Percentiles rank a stretch among this genome's conserved stretches.
Evolutionary conservation across 2,113 vertebrate genomes (phyloP).

Genomic region (Hypomesus transpacificus): DNA sequence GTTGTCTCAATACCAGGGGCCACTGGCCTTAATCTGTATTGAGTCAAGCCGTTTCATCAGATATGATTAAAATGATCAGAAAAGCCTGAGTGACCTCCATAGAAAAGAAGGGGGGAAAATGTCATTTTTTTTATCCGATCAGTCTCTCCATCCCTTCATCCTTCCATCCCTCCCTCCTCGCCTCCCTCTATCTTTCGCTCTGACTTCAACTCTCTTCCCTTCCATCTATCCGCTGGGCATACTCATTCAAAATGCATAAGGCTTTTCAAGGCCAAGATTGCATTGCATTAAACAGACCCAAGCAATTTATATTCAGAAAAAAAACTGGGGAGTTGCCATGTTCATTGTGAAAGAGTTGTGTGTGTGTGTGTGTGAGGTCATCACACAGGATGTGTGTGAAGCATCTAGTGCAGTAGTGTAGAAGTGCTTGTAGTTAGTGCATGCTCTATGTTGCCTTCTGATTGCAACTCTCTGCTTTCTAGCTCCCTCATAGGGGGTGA

Average conservation of each 20-base stretch:
- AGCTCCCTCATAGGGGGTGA: neutral
- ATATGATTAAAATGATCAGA: slow-evolving; percentile 29
- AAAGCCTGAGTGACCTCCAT: neutral
- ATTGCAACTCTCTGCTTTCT: too few relatives aligned
- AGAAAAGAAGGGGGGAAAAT: slow-evolving; percentile 13
- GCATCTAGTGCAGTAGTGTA: neutral
- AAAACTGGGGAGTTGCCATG: neutral
- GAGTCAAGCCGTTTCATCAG: slow-evolving; percentile 36
- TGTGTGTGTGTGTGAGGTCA: neutral
- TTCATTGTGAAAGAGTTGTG: neutral
- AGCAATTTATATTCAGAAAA: slow-evolving; percentile 10
- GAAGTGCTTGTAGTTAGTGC: neutral
- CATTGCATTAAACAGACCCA: neutral
- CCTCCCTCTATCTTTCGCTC: neutral
- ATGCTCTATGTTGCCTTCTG: neutral
- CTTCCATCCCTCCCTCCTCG: neutral
- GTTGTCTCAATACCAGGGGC: slow-evolving; percentile 32
- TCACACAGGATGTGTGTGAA: neutral
- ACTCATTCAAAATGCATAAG: slow-evolving; percentile 27
- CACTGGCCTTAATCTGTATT: neutral
- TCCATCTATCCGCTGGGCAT: neutral
- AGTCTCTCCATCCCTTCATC: neutral
- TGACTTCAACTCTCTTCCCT: neutral
- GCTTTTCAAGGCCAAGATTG: neutral
- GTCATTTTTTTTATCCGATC: slow-evolving; percentile 10